Base-by-base conservation (phyloP, 2,888 invertebrate genomes). In the Heteromyza rotundicornis region DNA sequence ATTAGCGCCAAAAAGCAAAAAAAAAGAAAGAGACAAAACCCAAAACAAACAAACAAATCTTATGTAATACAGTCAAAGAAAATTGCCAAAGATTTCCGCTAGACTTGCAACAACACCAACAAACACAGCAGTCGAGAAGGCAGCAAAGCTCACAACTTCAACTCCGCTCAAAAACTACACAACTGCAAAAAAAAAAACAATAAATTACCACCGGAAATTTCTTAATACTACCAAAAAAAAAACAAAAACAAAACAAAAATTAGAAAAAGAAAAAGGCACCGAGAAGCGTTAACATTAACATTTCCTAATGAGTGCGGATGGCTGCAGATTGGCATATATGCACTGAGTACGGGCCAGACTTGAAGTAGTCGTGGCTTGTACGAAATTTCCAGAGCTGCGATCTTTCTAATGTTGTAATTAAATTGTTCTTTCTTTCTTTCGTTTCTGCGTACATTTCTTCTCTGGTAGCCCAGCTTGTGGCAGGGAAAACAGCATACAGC, bases 201-300 rank as follows among this genome's bases (percentile, higher is more conserved):
- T 57, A 57, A 60, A 52, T 60, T 51, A 61, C 20, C 27, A 27
- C 57, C 61, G 61, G 61, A 61, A 47, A 57, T 61, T 61, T 57
- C 61, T 53, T 53, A 44, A 61, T 47, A 35, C 27, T 14, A 40
- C 40, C n/a, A n/a, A 8, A 40, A n/a, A 40, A n/a, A 40, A 40
- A 40, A 40, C n/a, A 40, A n/a, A 7, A 40, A 40, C 40, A 40
- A 40, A 40, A 40, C 14, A 27, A 27, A 27, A 27, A 40, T n/a
- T 14, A 19, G 20, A 3, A 40, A 40, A 47, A 47, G 19, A 20
- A 19, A 47, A 47, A 47, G 7, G 14, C 47, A 47, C 10, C 40
- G n/a, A 40, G 40, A 47, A 47, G 47, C 47, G 14, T 47, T 47
- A 19, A 17, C 7, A 40, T 40, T n/a, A n/a, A n/a, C 5, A 47